Conservation (phyloP, 1,140 invertebrate genomes). For the Meloidogyne exigua region DNA sequence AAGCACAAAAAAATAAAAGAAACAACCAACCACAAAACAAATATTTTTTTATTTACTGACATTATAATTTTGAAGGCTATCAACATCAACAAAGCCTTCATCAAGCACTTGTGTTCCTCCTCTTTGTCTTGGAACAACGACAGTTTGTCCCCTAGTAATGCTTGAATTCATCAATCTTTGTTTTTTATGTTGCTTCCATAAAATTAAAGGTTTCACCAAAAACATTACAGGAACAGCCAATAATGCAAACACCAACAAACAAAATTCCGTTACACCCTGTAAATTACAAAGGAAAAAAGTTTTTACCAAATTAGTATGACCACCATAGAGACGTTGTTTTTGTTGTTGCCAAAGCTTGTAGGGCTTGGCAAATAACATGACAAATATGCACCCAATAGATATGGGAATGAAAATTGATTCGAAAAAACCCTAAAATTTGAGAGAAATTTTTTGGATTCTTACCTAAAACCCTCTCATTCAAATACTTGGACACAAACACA, state of each 20-base stretch:
- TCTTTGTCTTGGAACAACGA: slow-evolving; percentile 7
- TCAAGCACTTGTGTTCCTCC: neutral
- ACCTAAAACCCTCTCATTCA: neutral
- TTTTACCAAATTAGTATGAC: slow-evolving; percentile 55
- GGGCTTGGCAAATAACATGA: slow-evolving; percentile 88
- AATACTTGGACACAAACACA: neutral
- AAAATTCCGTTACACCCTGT: slow-evolving; percentile 69
- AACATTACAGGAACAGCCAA: slow-evolving; percentile 88
- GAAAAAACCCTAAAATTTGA: slow-evolving; percentile 56
- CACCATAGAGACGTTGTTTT: slow-evolving; percentile 41
- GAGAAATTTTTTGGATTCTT: neutral
- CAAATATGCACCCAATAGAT: slow-evolving; percentile 81
- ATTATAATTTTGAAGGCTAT: slow-evolving; percentile 5
- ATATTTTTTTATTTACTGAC: neutral
- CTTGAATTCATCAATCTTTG: neutral
- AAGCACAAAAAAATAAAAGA: neutral
- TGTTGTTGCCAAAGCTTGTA: slow-evolving; percentile 65
- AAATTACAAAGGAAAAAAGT: slow-evolving; percentile 29
- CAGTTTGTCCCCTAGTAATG: neutral
- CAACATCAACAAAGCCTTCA: slow-evolving; percentile 1
- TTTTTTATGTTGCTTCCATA: slow-evolving; percentile 14
- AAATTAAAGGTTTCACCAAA: slow-evolving; percentile 78
- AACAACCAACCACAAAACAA: neutral
- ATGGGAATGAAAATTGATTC: slow-evolving; percentile 76
- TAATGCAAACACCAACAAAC: slow-evolving; percentile 75